phyloP scores from a whole-genome alignment of 2,113 vertebrate species.

The Phaethon lepturus region DNA sequence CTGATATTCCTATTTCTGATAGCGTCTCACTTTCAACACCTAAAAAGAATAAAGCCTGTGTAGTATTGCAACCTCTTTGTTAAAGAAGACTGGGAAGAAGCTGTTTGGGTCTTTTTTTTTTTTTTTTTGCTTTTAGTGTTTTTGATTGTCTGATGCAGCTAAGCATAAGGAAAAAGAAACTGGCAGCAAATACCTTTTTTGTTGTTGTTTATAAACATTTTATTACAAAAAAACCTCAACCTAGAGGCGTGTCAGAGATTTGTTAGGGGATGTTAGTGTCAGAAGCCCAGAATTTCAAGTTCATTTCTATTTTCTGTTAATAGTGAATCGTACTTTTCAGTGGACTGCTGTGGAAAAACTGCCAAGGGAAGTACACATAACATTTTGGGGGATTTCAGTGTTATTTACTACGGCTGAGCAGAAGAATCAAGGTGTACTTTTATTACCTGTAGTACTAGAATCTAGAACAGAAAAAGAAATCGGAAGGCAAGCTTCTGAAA shows the following conservation, averaged over 20 bases:
- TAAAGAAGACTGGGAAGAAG: neutral
- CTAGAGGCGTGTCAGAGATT: neutral
- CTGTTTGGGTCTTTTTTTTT: neutral
- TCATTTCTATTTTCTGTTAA: slow-evolving; percentile 25
- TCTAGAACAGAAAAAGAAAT: slow-evolving; percentile 18
- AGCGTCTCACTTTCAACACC: neutral
- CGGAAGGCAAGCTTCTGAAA: neutral
- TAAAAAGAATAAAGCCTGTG: slow-evolving; percentile 18
- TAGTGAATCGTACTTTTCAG: neutral
- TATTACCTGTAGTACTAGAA: neutral
- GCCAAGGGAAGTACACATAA: neutral
- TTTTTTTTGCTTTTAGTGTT: neutral
- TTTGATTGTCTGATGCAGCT: neutral
- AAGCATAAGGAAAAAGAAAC: neutral
- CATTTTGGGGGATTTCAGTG: neutral
- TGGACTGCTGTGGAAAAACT: neutral
- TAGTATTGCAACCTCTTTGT: neutral
- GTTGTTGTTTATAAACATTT: neutral
- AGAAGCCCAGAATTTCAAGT: neutral
- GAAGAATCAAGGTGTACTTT: neutral
- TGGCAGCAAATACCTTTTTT: neutral
- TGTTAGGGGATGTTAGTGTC: neutral
- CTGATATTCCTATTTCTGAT: slow-evolving; percentile 55
- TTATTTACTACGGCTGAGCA: neutral
- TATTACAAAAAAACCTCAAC: neutral